These are phyloP conservation scores for Platalea minor DNA, from an alignment of 2,797 vertebrate genomes.

Conservation along the genomic window DNA sequence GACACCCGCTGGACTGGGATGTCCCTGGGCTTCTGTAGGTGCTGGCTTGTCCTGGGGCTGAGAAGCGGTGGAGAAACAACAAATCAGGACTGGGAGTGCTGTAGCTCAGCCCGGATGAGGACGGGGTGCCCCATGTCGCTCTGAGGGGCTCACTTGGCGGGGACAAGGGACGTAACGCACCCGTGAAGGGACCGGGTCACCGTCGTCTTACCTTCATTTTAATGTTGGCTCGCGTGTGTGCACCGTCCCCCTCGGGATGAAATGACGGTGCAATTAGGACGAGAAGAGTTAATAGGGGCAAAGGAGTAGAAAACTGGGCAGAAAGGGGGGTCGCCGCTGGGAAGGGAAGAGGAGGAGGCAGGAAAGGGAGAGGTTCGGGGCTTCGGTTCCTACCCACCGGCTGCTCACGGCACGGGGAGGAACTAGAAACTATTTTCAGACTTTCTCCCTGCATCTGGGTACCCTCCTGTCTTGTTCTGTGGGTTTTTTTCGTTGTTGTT, in stretches of 20 bases:
- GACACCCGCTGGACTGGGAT: fast-evolving
- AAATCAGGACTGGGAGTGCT: background rate
- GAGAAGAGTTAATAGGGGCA: background rate
- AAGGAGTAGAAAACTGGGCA: background rate
- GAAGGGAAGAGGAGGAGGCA: background rate
- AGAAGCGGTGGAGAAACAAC: background rate
- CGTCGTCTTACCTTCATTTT: fast-evolving
- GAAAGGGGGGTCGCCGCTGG: background rate
- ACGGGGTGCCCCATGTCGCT: background rate
- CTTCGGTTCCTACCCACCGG: background rate
- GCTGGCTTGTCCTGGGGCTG: background rate
- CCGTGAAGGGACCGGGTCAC: fast-evolving
- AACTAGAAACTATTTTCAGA: conserved; percentile 2
- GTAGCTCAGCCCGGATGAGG: background rate
- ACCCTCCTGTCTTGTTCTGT: background rate
- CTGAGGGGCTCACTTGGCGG: background rate
- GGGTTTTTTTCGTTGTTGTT: too few species aligned
- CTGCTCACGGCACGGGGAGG: background rate
- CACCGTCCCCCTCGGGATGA: background rate
- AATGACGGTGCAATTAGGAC: background rate
- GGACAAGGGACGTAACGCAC: fast-evolving
- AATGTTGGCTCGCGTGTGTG: fast-evolving
- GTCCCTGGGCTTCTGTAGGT: background rate
- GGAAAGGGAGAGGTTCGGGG: background rate
- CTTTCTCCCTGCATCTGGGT: background rate